These are phyloP conservation scores for Deroplatys truncata DNA, from an alignment of 2,888 invertebrate genomes.

Conservation along the genomic window DNA sequence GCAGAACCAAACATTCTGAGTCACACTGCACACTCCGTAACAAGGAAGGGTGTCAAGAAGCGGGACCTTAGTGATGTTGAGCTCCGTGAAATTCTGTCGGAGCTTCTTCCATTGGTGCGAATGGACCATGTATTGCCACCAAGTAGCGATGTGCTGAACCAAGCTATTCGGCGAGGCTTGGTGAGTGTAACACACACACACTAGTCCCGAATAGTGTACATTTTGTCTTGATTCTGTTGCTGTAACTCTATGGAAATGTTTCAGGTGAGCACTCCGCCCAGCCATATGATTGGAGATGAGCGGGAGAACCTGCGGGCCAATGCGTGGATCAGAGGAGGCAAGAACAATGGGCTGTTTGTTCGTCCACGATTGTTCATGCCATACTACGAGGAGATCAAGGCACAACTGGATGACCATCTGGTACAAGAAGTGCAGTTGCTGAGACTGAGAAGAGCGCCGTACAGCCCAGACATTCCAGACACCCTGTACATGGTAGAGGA, in stretches of 20 bases:
- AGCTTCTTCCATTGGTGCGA: conserved; percentile 77
- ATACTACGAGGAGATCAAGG: conserved; percentile 90
- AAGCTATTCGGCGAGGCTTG: conserved; percentile 46
- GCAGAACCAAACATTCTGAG: conserved; percentile 84
- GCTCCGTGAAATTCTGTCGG: conserved; percentile 76
- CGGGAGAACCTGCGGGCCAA: conserved; percentile 60
- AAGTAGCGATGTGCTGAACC: conserved; percentile 71
- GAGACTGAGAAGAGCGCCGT: conserved; percentile 65
- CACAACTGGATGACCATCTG: conserved; percentile 76
- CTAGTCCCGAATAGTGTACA: too few relatives aligned
- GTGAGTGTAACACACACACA: conserved; percentile 6
- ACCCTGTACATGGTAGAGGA: conserved; percentile 85
- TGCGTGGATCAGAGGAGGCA: conserved; percentile 73
- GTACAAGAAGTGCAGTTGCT: conserved; percentile 72
- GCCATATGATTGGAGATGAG: conserved; percentile 76
- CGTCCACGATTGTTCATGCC: conserved; percentile 90
- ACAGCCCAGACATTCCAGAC: conserved; percentile 83
- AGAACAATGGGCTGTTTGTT: conserved; percentile 67
- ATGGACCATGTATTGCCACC: conserved; percentile 87
- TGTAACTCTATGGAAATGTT: not conserved
- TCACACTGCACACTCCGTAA: conserved; percentile 89
- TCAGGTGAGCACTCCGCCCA: conserved; percentile 70
- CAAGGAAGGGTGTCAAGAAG: conserved; percentile 77
- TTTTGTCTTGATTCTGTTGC: too few relatives aligned
- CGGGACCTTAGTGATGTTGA: conserved; percentile 81